Percentiles rank a stretch among this genome's conserved stretches.
Evolutionary conservation across 2,113 vertebrate species (phyloP).

Genomic region (Galeopterus variegatus): DNA sequence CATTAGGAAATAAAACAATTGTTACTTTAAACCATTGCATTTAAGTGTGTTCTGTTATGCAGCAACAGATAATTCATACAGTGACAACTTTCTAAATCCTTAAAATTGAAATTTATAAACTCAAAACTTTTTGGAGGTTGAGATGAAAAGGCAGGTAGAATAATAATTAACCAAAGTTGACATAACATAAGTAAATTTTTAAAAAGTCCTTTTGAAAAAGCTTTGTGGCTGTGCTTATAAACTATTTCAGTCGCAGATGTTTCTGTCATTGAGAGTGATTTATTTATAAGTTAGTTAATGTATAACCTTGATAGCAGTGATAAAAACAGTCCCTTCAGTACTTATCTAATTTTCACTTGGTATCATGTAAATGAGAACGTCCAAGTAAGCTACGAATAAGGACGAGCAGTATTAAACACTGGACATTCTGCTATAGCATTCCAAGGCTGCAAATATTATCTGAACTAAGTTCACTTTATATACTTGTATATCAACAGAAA

Average conservation of each 20-base stretch:
- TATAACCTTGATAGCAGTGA: neutral
- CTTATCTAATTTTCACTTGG: neutral
- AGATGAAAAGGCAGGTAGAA: constrained; percentile 6
- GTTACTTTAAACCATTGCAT: neutral
- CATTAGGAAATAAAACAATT: neutral
- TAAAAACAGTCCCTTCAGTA: neutral
- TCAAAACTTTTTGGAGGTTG: neutral
- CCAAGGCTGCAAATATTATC: neutral
- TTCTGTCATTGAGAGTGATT: constrained; percentile 35
- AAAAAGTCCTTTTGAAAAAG: neutral
- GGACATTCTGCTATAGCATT: neutral
- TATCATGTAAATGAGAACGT: neutral
- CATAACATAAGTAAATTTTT: neutral
- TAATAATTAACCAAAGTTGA: constrained; percentile 23
- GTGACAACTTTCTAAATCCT: neutral
- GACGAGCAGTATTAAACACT: neutral
- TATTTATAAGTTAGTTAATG: constrained; percentile 4
- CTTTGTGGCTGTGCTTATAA: neutral
- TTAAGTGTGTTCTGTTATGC: neutral
- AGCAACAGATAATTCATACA: neutral
- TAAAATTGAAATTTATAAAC: neutral
- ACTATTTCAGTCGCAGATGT: neutral
- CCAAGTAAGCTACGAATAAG: neutral
- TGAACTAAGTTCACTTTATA: neutral
- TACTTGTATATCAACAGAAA: neutral